Percentiles rank a stretch among this genome's conserved stretches.
phyloP scores from a whole-genome alignment of 2,888 invertebrate species.

The Enchytraeus crypticus region DNA sequence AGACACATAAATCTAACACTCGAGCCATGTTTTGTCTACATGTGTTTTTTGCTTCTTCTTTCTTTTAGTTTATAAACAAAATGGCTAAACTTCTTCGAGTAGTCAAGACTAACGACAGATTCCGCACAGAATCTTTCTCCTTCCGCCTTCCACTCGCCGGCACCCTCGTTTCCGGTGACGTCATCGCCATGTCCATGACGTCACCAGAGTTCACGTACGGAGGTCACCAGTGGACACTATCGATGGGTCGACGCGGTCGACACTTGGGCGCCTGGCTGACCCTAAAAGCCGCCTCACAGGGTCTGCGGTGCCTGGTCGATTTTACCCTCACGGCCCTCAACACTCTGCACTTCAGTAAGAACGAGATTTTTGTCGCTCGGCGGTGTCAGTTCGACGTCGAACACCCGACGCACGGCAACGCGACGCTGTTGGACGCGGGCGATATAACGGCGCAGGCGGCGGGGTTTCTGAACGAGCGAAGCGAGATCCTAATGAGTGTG shows the following conservation, averaged over 20 bases:
- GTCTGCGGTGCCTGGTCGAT: constrained; percentile 1
- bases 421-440: not conserved
- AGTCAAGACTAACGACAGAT: not conserved
- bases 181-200: too few species aligned
- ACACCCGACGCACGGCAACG: not conserved
- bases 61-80: too few species aligned
- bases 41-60: too few species aligned
- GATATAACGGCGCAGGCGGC: not conserved
- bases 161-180: not conserved
- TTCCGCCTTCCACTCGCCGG: not conserved
- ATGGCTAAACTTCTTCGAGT: constrained; percentile 3
- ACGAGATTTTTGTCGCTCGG: constrained; percentile 1
- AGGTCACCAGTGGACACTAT: not conserved
- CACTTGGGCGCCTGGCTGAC: constrained; percentile 2
- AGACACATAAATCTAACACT: too few species aligned
- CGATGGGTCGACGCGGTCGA: not conserved
- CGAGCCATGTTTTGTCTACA: too few species aligned
- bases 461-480: not conserved
- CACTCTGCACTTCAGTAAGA: not conserved
- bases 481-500: not conserved
- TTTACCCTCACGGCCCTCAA: not conserved
- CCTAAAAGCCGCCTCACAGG: not conserved
- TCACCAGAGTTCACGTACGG: not conserved
- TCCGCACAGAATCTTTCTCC: not conserved
- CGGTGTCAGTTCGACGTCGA: not conserved